phyloP scores from a whole-genome alignment of 92 coral and sea anemone species.

The Parazoanthus atlanticus region DNA sequence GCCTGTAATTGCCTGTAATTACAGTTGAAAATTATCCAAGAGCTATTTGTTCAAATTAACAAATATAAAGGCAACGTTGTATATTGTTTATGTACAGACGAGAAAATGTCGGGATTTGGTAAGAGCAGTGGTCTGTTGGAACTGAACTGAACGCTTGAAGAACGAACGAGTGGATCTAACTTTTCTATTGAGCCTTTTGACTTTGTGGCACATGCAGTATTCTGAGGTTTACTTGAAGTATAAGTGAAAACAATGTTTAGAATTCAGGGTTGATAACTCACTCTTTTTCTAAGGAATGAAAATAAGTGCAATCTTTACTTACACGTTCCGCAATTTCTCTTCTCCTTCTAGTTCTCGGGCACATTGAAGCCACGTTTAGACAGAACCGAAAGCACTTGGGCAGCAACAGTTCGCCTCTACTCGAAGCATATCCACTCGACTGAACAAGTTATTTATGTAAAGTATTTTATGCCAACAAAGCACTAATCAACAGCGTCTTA shows the following conservation, averaged over 20 bases:
- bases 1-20: too few relatives aligned
- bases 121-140: background rate
- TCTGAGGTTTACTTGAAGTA: background rate
- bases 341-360: background rate
- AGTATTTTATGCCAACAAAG: background rate
- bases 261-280: too few relatives aligned
- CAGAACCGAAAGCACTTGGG: too few relatives aligned
- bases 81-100: background rate
- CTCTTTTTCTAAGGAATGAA: background rate
- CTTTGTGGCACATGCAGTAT: background rate
- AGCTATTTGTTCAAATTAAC: background rate
- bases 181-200: too few relatives aligned
- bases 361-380: background rate
- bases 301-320: background rate
- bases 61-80: background rate
- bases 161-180: background rate
- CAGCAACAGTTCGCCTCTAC: too few relatives aligned
- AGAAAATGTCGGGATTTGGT: background rate
- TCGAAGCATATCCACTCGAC: background rate
- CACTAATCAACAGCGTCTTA: background rate
- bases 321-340: too few relatives aligned
- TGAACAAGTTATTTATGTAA: background rate
- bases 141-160: background rate
- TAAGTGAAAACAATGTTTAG: background rate
- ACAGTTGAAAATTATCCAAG: background rate